These are phyloP conservation scores for Orthosia gothica DNA, from an alignment of 2,888 invertebrate species.

Conservation along the genomic window DNA sequence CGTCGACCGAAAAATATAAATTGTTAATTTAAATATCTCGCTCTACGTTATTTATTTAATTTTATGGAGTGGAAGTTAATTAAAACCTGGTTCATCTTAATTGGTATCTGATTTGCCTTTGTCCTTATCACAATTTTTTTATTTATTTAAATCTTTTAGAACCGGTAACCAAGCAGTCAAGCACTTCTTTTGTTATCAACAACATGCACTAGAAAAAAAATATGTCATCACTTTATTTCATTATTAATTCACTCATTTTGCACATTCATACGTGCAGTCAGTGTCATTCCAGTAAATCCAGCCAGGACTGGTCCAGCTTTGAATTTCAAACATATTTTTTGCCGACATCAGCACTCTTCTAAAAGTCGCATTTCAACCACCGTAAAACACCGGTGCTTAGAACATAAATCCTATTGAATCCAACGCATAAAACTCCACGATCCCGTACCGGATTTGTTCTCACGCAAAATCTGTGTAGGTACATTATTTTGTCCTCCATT, in stretches of 20 bases:
- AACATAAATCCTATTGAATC: slow-evolving; percentile 51
- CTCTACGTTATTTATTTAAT: neutral
- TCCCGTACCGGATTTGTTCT: slow-evolving; percentile 41
- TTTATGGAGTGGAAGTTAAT: neutral
- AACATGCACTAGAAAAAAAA: too few species aligned
- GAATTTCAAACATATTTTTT: neutral
- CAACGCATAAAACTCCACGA: slow-evolving; percentile 44
- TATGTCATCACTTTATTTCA: too few species aligned
- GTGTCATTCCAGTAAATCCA: too few species aligned
- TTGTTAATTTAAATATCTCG: slow-evolving; percentile 13
- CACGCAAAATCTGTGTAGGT: slow-evolving; percentile 31
- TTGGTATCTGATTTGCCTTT: slow-evolving; percentile 2
- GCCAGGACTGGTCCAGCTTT: neutral
- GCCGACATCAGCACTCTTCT: neutral
- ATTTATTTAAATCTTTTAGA: neutral
- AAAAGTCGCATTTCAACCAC: neutral
- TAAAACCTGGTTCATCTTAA: neutral
- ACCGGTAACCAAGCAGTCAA: too few species aligned
- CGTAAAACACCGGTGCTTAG: neutral
- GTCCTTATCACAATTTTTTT: neutral
- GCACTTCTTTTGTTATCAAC: too few species aligned
- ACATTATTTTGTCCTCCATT: slow-evolving; percentile 58
- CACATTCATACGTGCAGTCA: neutral
- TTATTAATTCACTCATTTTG: too few species aligned
- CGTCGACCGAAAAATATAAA: slow-evolving; percentile 6